Evolutionary conservation across 2,797 vertebrate genomes (phyloP).

Genomic region (Tragopan temminckii): DNA sequence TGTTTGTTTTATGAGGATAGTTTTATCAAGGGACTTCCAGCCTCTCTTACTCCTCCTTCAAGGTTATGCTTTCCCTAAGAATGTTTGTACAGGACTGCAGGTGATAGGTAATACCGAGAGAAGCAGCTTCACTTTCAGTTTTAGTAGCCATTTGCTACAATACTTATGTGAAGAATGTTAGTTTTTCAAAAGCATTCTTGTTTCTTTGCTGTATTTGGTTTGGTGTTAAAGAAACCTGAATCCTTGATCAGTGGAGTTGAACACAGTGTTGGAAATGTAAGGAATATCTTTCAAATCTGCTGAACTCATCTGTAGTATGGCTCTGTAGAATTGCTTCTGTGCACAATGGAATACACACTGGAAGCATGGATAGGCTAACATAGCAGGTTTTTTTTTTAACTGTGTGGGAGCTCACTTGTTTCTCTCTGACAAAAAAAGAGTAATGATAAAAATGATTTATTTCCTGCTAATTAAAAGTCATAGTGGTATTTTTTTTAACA

Average conservation of each 20-base stretch:
- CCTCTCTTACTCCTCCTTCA: not conserved
- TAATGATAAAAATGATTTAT: no score
- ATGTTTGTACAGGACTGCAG: not conserved
- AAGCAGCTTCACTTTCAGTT: not conserved
- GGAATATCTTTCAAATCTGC: not conserved
- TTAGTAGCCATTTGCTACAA: not conserved
- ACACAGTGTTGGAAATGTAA: not conserved
- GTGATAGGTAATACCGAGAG: not conserved
- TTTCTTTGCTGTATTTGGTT: not conserved
- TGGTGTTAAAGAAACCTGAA: not conserved
- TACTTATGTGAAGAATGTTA: not conserved
- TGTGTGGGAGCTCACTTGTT: not conserved
- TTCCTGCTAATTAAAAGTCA: not conserved
- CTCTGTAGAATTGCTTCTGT: not conserved
- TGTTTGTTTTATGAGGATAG: slow-evolving; percentile 4
- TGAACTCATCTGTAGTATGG: no score
- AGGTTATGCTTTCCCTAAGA: not conserved
- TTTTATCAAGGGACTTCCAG: not conserved
- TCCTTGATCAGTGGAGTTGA: not conserved
- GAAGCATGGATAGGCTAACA: not conserved
- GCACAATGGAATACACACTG: not conserved
- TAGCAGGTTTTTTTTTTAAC: rapidly evolving
- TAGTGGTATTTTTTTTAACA: not conserved
- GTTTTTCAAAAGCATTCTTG: not conserved
- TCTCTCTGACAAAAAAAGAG: not conserved